phyloP scores from a whole-genome alignment of 1,140 invertebrate genomes.

The Lutraria rhynchaena region DNA sequence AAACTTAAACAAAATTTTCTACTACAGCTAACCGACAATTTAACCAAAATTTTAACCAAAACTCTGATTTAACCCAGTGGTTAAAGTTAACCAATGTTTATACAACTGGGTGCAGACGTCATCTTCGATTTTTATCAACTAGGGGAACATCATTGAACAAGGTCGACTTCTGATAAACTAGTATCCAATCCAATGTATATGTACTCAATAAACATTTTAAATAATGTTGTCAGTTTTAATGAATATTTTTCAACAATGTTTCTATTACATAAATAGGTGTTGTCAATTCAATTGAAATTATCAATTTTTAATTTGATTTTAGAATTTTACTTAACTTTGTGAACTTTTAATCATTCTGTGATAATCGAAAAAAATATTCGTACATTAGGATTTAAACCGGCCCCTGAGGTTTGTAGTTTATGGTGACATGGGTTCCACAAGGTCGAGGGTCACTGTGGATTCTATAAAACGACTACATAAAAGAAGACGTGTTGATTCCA shows the following conservation, averaged over 20 bases:
- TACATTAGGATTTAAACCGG: too few relatives aligned
- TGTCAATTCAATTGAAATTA: not conserved
- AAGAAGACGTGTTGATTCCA: conserved; percentile 80
- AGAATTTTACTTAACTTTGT: not conserved
- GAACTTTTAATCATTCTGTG: not conserved
- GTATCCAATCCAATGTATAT: not conserved
- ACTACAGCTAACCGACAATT: too few relatives aligned
- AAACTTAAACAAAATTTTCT: too few relatives aligned
- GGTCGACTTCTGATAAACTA: not conserved
- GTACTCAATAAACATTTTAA: not conserved
- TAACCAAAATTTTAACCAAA: too few relatives aligned
- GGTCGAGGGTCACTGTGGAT: conserved; percentile 1
- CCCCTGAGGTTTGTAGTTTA: conserved; percentile 87
- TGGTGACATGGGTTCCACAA: conserved; percentile 90
- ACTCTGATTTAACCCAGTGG: too few relatives aligned
- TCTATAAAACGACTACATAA: conserved; percentile 84
- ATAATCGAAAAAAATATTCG: conserved; percentile 52
- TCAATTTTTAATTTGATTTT: not conserved
- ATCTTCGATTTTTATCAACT: not conserved
- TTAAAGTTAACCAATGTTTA: too few relatives aligned
- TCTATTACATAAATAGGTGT: not conserved
- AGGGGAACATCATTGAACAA: not conserved
- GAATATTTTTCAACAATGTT: too few relatives aligned
- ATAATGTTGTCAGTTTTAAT: not conserved
- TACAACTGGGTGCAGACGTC: too few relatives aligned